Evolutionary conservation across 53 echinoderm and acorn worm species (phyloP), one percentile per base, ranked within the genome.

Genomic region (Apostichopus leukothele): DNA sequence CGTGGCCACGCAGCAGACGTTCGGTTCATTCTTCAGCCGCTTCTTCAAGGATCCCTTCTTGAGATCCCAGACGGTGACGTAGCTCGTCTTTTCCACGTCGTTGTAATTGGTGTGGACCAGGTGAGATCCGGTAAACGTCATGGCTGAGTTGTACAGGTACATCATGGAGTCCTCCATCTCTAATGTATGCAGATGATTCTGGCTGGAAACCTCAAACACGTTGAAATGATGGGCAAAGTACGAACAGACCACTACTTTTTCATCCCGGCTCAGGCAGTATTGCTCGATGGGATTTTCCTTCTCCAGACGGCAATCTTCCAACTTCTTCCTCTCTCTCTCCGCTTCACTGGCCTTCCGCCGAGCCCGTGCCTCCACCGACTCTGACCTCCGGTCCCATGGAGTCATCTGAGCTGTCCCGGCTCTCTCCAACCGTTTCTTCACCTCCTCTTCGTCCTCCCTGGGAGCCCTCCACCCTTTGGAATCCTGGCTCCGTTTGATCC

Each of bases 261-360:
- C 97, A 50, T 95, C 97, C 51, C 74, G 16, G 80, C 95, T 97
- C 90, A 97, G 87, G 25, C 93, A 14, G 73, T 90, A 97, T 80
- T 97, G 95, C 84, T 94, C 95, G 52, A 97, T 97, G 12, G 97
- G 92, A 26, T 97, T 97, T 77, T 97, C 97, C 73, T 97, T 97
- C 90, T 97, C 97, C 79, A 91, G 91, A 19, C 92, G 83, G 61
- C 94, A 73, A 19, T 95, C 94, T 5, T 97, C 97, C 59, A 97
- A 76, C 63, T 94, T 79, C 75, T 94, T 95, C 89, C 92, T 95
- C 77, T 97, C 97, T 54, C 89, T 95, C 68, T 86, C 91, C 12
- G 92, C 79, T 83, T 97, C 97, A 73, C 78, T 83, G 9, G 95
- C 95, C 78, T 91, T 92, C 71, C 97, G 83, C 66, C 91, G 77